Conservation (phyloP, 1,140 invertebrate genomes). For the Drosophila saltans region DNA sequence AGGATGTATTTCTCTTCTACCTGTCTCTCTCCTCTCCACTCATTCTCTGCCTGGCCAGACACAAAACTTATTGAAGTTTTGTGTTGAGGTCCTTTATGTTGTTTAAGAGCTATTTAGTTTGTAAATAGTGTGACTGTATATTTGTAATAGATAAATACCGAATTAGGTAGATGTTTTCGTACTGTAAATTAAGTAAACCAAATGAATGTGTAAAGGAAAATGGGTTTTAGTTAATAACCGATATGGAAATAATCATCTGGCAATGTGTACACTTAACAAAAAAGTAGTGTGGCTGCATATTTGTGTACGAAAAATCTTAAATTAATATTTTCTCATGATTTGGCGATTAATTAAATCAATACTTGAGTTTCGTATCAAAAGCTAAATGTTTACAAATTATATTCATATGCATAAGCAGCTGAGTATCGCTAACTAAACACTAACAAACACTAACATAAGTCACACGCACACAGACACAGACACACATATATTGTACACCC, state of each 20-base stretch:
- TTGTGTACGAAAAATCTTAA: background rate
- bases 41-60: background rate
- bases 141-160: background rate
- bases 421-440: slow-evolving; percentile 62
- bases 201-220: too few species aligned
- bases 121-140: slow-evolving; percentile 2
- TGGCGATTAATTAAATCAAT: slow-evolving; percentile 25
- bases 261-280: too few species aligned
- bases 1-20: background rate
- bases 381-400: slow-evolving; percentile 49
- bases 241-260: too few species aligned
- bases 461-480: slow-evolving; percentile 13
- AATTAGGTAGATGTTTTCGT: too few species aligned
- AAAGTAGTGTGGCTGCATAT: background rate
- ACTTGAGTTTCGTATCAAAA: slow-evolving; percentile 32
- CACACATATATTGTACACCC: slow-evolving; percentile 7
- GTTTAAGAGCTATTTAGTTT: background rate
- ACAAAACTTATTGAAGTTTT: slow-evolving; percentile 33
- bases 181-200: too few species aligned
- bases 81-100: background rate
- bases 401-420: slow-evolving; percentile 59
- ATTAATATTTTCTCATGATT: background rate
- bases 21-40: background rate
- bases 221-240: too few species aligned
- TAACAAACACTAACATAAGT: slow-evolving; percentile 23